Percentiles rank a stretch among this genome's conserved stretches.
Conservation (phyloP, 2,113 vertebrate species). For the Shinisaurus crocodilurus region DNA sequence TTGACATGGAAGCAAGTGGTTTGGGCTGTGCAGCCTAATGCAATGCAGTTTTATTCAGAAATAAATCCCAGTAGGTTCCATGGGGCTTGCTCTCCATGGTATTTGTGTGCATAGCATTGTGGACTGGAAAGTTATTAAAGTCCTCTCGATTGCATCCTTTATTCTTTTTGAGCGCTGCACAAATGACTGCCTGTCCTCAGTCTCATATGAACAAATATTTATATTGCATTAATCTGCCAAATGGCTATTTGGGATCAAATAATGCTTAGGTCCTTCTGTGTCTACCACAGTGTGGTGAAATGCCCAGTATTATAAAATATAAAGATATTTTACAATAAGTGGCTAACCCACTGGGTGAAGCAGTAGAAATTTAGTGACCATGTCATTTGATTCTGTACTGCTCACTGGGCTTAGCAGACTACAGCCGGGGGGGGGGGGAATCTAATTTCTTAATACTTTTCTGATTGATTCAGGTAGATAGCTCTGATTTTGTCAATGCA, state of each 20-base stretch:
- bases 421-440: neutral
- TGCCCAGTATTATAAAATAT: slow-evolving; percentile 37
- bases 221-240: slow-evolving; percentile 31
- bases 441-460: neutral
- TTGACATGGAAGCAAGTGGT: no score
- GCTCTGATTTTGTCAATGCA: neutral
- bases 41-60: neutral
- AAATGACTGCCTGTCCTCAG: slow-evolving; percentile 34
- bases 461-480: slow-evolving; percentile 6
- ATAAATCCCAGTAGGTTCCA: neutral
- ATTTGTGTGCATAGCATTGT: neutral
- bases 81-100: neutral
- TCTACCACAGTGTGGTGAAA: neutral
- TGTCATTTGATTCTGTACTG: neutral
- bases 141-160: neutral
- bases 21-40: no score
- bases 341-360: slow-evolving; percentile 26
- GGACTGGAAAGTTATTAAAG: neutral
- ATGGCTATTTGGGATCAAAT: slow-evolving; percentile 25
- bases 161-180: neutral
- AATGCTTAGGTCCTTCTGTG: slow-evolving; percentile 46
- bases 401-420: slow-evolving; percentile 22
- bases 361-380: slow-evolving; percentile 23
- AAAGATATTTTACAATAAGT: slow-evolving; percentile 35
- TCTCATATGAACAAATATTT: slow-evolving; percentile 52